Conservation (phyloP, 1,140 invertebrate species). For the Lasaia peninsularis region DNA sequence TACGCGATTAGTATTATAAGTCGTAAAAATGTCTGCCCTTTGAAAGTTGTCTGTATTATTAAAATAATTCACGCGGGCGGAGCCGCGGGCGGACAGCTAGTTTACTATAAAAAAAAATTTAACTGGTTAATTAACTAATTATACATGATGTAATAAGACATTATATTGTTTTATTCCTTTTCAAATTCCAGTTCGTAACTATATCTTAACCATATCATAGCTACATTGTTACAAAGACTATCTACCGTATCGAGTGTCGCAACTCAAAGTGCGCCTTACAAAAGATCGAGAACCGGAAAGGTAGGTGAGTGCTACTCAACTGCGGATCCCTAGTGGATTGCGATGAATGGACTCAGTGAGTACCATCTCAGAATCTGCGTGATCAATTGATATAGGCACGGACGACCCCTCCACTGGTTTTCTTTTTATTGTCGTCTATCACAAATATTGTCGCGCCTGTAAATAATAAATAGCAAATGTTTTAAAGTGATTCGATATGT, state of each 20-base stretch:
- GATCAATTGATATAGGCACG: slow-evolving; percentile 69
- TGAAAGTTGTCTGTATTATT: no score
- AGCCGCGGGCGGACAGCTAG: no score
- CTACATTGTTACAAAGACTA: slow-evolving; percentile 65
- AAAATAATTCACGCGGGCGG: no score
- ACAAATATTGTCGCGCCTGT: slow-evolving; percentile 2
- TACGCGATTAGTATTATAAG: no score
- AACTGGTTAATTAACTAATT: no score
- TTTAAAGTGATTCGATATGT: neutral
- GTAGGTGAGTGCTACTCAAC: slow-evolving; percentile 58
- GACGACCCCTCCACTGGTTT: slow-evolving; percentile 42
- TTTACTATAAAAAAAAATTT: no score
- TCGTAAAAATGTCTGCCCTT: no score
- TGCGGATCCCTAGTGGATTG: slow-evolving; percentile 50
- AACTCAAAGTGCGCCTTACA: slow-evolving; percentile 58
- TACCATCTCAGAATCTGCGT: slow-evolving; percentile 57
- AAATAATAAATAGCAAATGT: neutral
- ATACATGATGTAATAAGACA: no score
- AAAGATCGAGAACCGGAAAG: slow-evolving; percentile 72
- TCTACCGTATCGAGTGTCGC: slow-evolving; percentile 54
- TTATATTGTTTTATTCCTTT: no score
- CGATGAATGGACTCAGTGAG: slow-evolving; percentile 50
- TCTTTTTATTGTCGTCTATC: slow-evolving; percentile 29
- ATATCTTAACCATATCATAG: slow-evolving; percentile 39
- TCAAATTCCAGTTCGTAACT: no score